Evolutionary conservation across 2,888 invertebrate genomes (phyloP).

Genomic region (Blomia tropicalis): DNA sequence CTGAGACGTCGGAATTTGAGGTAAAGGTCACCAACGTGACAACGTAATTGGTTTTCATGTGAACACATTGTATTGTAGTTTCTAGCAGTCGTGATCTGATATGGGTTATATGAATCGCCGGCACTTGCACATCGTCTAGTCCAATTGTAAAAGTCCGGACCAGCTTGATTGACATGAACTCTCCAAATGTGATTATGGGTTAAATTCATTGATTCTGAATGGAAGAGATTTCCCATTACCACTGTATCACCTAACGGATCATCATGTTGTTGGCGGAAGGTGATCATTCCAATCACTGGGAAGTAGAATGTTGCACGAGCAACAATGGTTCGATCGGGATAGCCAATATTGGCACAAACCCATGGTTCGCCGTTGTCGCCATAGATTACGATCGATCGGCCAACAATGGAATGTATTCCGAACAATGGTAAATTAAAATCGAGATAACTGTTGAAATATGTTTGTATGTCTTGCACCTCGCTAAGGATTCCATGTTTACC

Average conservation of each 20-base stretch:
- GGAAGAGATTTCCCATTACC: conserved; percentile 64
- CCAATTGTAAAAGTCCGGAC: conserved; percentile 80
- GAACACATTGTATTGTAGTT: conserved; percentile 29
- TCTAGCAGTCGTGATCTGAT: conserved; percentile 40
- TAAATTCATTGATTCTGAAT: conserved; percentile 54
- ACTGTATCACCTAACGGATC: conserved; percentile 69
- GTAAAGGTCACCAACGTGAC: conserved; percentile 52
- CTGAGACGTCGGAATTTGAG: conserved; percentile 31
- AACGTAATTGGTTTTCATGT: conserved; percentile 29
- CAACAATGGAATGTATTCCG: conserved; percentile 63
- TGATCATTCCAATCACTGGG: conserved; percentile 66
- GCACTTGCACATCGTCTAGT: conserved; percentile 52
- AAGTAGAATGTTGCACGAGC: conserved; percentile 67
- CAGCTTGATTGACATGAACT: conserved; percentile 56
- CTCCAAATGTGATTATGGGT: conserved; percentile 52
- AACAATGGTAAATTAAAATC: conserved; percentile 69
- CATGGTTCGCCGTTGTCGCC: conserved; percentile 32
- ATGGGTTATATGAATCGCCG: conserved; percentile 60
- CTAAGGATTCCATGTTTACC: conserved; percentile 49
- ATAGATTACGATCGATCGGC: conserved; percentile 60
- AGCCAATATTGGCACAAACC: conserved; percentile 39
- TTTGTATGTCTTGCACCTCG: conserved; percentile 20
- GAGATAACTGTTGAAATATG: conserved; percentile 38
- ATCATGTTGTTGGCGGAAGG: conserved; percentile 49
- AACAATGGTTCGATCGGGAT: conserved; percentile 46